phyloP scores from a whole-genome alignment of 2,113 vertebrate genomes.

The Brachyhypopomus gauderio region DNA sequence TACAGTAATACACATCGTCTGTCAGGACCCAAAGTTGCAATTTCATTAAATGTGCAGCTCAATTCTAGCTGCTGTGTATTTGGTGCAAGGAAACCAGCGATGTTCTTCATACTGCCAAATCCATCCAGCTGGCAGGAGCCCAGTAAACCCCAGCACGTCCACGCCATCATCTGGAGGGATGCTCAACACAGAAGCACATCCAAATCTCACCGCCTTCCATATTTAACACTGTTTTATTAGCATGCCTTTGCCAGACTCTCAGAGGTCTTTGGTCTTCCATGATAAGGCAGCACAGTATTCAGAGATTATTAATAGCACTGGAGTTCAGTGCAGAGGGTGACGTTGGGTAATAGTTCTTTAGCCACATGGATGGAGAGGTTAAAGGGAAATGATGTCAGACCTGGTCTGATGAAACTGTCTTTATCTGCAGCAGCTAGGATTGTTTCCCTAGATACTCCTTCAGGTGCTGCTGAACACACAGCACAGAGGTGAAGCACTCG shows the following conservation, averaged over 20 bases:
- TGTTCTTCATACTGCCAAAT: slow-evolving; percentile 24
- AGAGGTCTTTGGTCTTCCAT: slow-evolving; percentile 35
- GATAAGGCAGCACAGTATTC: slow-evolving; percentile 49
- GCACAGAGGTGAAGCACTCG: background rate
- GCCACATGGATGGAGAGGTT: slow-evolving; percentile 39
- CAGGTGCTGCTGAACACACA: background rate
- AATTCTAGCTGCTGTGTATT: slow-evolving; percentile 9
- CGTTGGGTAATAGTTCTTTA: slow-evolving; percentile 52
- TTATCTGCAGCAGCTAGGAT: slow-evolving; percentile 52
- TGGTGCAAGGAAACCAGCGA: slow-evolving; percentile 19
- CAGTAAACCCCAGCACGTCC: slow-evolving; percentile 1
- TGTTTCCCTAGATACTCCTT: background rate
- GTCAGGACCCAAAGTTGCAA: slow-evolving; percentile 14
- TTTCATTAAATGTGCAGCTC: slow-evolving; percentile 13
- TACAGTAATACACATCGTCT: background rate
- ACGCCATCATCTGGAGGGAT: slow-evolving; percentile 19
- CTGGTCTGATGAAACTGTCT: slow-evolving; percentile 55
- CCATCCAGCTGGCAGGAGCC: slow-evolving; percentile 27
- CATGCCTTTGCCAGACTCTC: slow-evolving; percentile 58
- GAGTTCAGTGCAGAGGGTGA: slow-evolving; percentile 22
- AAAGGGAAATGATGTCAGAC: slow-evolving; percentile 24
- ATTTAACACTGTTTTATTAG: slow-evolving; percentile 60
- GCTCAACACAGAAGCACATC: slow-evolving; percentile 34
- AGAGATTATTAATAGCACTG: slow-evolving; percentile 56
- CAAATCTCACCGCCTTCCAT: slow-evolving; percentile 51